These are phyloP conservation scores for Dallia pectoralis DNA, from an alignment of 2,797 vertebrate species.

Conservation along the genomic window DNA sequence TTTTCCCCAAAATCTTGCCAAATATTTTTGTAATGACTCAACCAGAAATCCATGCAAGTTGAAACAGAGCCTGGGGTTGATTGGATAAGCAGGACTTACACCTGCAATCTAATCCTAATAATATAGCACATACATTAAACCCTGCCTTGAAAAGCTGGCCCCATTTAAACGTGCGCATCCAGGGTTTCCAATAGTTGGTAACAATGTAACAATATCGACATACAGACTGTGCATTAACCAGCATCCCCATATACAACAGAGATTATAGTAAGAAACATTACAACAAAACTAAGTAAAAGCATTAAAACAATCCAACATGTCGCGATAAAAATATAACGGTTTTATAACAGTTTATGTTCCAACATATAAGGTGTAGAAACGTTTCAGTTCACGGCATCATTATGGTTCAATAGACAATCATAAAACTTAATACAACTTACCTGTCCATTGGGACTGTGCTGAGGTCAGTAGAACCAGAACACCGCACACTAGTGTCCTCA, in stretches of 20 bases:
- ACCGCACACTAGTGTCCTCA: conserved; percentile 57
- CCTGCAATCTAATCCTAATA: background rate
- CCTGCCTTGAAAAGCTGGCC: background rate
- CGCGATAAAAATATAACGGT: background rate
- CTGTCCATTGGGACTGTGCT: conserved; percentile 65
- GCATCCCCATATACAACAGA: background rate
- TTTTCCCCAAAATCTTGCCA: no score
- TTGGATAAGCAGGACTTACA: background rate
- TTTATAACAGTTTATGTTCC: background rate
- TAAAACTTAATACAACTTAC: conserved; percentile 54
- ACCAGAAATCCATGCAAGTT: background rate
- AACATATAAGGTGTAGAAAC: background rate
- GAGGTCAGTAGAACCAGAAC: conserved; percentile 55
- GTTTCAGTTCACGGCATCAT: background rate
- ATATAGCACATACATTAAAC: background rate
- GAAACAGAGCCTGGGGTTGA: background rate
- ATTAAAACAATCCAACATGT: no score
- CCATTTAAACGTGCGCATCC: background rate
- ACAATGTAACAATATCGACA: background rate
- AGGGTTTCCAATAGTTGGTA: background rate
- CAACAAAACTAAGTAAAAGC: background rate
- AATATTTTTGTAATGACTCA: no score
- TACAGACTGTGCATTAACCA: background rate
- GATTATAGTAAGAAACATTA: background rate
- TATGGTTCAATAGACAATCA: background rate